Percentiles rank a stretch among this genome's conserved stretches.
These are phyloP conservation scores for Pterocles gutturalis DNA, from an alignment of 2,113 vertebrate genomes.

Conservation along the genomic window DNA sequence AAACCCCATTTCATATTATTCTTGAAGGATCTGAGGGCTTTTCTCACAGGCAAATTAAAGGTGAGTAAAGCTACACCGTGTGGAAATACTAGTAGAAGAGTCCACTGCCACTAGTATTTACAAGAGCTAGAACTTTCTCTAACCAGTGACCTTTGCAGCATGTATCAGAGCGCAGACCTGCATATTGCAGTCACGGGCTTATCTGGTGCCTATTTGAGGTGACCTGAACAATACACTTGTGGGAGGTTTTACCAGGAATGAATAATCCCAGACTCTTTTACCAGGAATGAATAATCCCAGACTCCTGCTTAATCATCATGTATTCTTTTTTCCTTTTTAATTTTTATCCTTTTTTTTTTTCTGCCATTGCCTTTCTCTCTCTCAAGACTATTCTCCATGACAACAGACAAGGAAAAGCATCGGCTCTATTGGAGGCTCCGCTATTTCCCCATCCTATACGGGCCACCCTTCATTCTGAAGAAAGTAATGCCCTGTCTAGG, in stretches of 20 bases:
- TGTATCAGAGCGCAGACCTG: not conserved
- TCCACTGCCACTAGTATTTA: not conserved
- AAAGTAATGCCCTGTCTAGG: not conserved
- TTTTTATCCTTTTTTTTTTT: not conserved
- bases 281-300: not conserved
- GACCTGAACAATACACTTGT: not conserved
- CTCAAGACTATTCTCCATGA: constrained; percentile 50
- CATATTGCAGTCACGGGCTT: fast-evolving
- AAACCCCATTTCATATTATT: not conserved
- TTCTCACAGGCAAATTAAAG: not conserved
- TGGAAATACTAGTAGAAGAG: not conserved
- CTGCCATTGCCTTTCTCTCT: not conserved
- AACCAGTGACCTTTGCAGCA: not conserved
- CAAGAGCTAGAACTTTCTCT: not conserved
- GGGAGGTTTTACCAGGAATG: not conserved
- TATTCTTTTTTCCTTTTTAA: not conserved
- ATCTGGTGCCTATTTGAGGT: not conserved
- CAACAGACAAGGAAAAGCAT: constrained; percentile 55
- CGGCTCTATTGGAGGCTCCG: not conserved
- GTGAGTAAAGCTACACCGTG: not conserved
- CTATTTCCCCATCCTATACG: not conserved
- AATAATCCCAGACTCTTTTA: not conserved
- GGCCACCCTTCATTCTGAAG: not conserved
- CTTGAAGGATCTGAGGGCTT: not conserved
- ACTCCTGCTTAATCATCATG: not conserved